Evolutionary conservation across 2,888 invertebrate genomes (phyloP).

Genomic region (Amphipoea lucens): DNA sequence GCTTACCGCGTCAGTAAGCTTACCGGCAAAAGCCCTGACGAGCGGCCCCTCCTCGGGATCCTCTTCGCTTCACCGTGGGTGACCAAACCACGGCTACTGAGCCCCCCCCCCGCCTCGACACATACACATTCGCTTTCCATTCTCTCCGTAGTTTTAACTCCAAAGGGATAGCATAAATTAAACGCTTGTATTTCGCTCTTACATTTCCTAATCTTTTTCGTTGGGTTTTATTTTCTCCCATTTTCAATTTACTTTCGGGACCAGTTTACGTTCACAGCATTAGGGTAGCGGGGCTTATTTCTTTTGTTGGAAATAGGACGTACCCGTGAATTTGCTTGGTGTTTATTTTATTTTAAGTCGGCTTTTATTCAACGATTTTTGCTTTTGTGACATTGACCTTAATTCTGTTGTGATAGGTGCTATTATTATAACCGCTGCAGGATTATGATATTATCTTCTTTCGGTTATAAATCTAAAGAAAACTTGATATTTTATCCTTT

Average conservation of each 20-base stretch:
- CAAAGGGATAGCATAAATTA: background rate
- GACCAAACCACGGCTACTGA: too few relatives aligned
- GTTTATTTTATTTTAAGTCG: conserved; percentile 30
- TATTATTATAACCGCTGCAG: background rate
- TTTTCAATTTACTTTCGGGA: conserved; percentile 59
- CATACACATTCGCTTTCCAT: background rate
- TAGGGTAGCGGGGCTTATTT: conserved; percentile 39
- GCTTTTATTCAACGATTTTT: conserved; percentile 25
- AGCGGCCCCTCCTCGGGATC: too few relatives aligned
- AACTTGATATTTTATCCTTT: background rate
- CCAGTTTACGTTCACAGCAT: conserved; percentile 31
- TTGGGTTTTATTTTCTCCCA: conserved; percentile 49
- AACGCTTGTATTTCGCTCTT: conserved; percentile 37
- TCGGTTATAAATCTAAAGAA: background rate
- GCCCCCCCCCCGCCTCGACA: too few relatives aligned
- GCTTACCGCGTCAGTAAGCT: too few relatives aligned
- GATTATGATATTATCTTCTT: background rate
- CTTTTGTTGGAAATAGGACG: conserved; percentile 41
- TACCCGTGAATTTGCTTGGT: conserved; percentile 34
- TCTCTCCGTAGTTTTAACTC: background rate
- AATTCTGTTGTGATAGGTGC: background rate
- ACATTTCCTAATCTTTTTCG: conserved; percentile 43
- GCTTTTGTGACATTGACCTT: conserved; percentile 8
- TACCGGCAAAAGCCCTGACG: too few relatives aligned
- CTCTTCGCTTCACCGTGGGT: too few relatives aligned